phyloP scores from a whole-genome alignment of 2,113 vertebrate species.

The Buteo buteo region DNA sequence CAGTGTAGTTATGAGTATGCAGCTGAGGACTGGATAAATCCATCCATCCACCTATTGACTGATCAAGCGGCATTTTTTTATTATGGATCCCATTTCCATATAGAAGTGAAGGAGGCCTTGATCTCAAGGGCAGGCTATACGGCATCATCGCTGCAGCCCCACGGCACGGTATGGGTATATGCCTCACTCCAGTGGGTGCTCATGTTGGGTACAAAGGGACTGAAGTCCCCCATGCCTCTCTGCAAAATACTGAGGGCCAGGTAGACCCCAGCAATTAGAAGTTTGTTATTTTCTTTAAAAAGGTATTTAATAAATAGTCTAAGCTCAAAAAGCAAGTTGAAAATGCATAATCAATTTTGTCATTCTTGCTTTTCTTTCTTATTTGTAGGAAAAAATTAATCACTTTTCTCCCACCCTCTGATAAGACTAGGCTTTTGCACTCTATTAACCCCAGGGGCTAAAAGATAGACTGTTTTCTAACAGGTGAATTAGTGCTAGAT shows the following conservation, averaged over 20 bases:
- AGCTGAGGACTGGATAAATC: not conserved
- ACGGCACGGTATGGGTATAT: fast-evolving
- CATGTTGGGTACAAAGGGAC: not conserved
- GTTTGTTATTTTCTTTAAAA: slow-evolving; percentile 42
- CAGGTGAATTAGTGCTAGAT: slow-evolving; percentile 76
- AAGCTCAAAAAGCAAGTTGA: slow-evolving; percentile 48
- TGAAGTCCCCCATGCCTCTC: not conserved
- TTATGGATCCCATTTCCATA: not conserved
- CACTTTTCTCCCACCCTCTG: slow-evolving; percentile 66
- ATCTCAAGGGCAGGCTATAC: not conserved
- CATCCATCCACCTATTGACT: not conserved
- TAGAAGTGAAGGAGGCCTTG: not conserved
- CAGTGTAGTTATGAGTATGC: not conserved
- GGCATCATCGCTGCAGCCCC: fast-evolving
- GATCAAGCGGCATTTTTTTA: not conserved
- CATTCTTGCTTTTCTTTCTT: slow-evolving; percentile 64
- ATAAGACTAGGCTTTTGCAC: slow-evolving; percentile 77
- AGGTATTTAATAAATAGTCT: slow-evolving; percentile 53
- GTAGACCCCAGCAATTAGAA: not conserved
- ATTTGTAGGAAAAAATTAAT: slow-evolving; percentile 72
- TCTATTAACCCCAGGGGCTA: slow-evolving; percentile 78
- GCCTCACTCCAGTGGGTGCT: not conserved
- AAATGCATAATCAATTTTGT: slow-evolving; percentile 66
- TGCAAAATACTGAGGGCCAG: not conserved
- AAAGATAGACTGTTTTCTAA: slow-evolving; percentile 74